These are phyloP conservation scores for Chrysopilus asiliformis DNA, from an alignment of 2,888 invertebrate species.

Conservation along the genomic window DNA sequence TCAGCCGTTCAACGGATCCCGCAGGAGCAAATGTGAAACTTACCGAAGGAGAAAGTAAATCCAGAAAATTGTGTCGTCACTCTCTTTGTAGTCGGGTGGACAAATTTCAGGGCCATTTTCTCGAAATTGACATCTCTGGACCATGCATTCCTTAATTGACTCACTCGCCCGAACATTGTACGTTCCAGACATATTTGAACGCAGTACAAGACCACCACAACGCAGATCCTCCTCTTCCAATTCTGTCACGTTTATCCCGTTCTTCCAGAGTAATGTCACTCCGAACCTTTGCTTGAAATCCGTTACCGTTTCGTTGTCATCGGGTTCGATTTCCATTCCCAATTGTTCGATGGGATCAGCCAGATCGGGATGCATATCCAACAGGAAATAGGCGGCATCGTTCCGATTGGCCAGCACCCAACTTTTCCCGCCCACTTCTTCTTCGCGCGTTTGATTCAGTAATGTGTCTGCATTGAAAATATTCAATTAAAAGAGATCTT, in stretches of 20 bases:
- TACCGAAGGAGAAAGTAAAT: slow-evolving; percentile 57
- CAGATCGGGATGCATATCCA: slow-evolving; percentile 61
- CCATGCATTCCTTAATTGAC: slow-evolving; percentile 53
- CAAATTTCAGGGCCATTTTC: slow-evolving; percentile 63
- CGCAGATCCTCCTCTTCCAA: slow-evolving; percentile 59
- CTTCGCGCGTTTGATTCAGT: slow-evolving; percentile 4
- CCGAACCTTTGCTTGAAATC: slow-evolving; percentile 60
- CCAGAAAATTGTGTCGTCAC: slow-evolving; percentile 67
- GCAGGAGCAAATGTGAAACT: no score
- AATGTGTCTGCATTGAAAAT: slow-evolving; percentile 5
- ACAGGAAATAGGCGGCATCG: slow-evolving; percentile 44
- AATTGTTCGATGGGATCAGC: slow-evolving; percentile 62
- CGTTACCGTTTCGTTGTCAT: slow-evolving; percentile 56
- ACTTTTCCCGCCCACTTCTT: slow-evolving; percentile 35
- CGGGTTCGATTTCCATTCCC: slow-evolving; percentile 61
- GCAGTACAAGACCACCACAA: slow-evolving; percentile 57
- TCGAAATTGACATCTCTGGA: slow-evolving; percentile 63
- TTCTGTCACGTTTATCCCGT: slow-evolving; percentile 59
- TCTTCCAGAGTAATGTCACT: slow-evolving; percentile 45
- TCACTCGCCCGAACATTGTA: slow-evolving; percentile 44
- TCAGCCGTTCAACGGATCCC: no score
- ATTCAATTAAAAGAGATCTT: no score
- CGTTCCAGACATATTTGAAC: slow-evolving; percentile 49
- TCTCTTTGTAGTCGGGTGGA: slow-evolving; percentile 66
- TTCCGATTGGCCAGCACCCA: slow-evolving; percentile 31